Base-by-base conservation (phyloP, 1,140 invertebrate species). In the Cecropterus lyciades region DNA sequence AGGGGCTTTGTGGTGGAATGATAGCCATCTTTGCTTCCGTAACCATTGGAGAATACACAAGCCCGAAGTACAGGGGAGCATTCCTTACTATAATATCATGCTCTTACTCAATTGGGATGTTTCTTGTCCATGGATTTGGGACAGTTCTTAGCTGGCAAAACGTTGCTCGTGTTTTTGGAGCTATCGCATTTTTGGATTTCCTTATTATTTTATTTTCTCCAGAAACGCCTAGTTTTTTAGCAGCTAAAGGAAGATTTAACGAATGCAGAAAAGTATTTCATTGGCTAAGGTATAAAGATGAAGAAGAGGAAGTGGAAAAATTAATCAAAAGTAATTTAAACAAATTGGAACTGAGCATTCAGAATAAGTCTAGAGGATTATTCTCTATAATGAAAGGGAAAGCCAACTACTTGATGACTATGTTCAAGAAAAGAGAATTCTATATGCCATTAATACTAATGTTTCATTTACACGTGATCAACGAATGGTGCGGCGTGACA, bases 161-260 rank as follows among this genome's bases (percentile, higher is more conserved):
- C 9, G 91, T 93, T 3, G 93, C 93, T 0, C 72, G 93, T 6
- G 73, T 94, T 8, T 91, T 87, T 56, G 82, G 80, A 0, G 62
- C 82, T n/a, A 71, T 93, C 3, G 89, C 92, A 5, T 73, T 93
- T 11, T 10, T 88, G 0, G 85, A 89, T 65, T 82, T 92, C 9
- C 3, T 92, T 0, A 71, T 93, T 15, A 79, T 93, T 7, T 70
- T 89, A 6, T 93, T 93, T 30, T 86, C 94, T 0, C 95, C 95
- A 0, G 96, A 96, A 86, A 95, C 95, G 13, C 95, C 96, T 0
- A 91, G 94, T 14, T 96, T 94, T 94, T 75, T 95, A 40, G 85
- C 93, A 0, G 84, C 92, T 17, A 91, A 93, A 67, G 92, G 92
- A 15, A 76, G 82, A 24, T 79, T 85, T 11, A 79, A 91, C 9